Evolutionary conservation across 2,888 invertebrate genomes (phyloP).

Genomic region (Synanthedon andrenaeformis): DNA sequence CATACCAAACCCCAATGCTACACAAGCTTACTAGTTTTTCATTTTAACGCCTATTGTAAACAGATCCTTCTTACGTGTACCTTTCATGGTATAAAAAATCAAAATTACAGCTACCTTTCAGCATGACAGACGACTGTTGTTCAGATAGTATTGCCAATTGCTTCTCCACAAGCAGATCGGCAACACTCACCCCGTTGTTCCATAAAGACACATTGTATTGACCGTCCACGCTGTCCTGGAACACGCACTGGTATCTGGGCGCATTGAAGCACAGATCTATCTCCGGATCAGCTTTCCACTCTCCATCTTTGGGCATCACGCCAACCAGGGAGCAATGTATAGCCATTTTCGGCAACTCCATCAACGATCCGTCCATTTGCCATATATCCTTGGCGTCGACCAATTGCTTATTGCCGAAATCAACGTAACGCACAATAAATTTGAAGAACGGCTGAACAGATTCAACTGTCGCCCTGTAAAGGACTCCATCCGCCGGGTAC

Average conservation of each 20-base stretch:
- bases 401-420: constrained; percentile 79
- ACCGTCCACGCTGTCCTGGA: constrained; percentile 59
- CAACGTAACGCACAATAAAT: constrained; percentile 78
- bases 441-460: constrained; percentile 69
- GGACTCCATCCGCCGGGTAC: constrained; percentile 77
- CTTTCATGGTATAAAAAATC: too few relatives aligned
- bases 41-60: too few relatives aligned
- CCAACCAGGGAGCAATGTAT: constrained; percentile 75
- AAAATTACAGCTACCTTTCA: constrained; percentile 38
- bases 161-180: constrained; percentile 57
- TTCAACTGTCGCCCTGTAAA: constrained; percentile 78
- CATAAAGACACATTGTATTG: constrained; percentile 60
- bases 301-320: constrained; percentile 68
- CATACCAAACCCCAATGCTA: too few relatives aligned
- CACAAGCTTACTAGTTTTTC: too few relatives aligned
- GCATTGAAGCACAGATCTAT: constrained; percentile 74
- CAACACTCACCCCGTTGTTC: constrained; percentile 57
- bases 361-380: constrained; percentile 75
- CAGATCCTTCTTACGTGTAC: too few relatives aligned
- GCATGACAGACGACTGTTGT: constrained; percentile 43
- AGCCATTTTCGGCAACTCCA: constrained; percentile 77
- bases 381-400: constrained; percentile 76
- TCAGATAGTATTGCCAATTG: constrained; percentile 51
- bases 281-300: constrained; percentile 68
- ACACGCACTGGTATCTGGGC: constrained; percentile 70